A percentile compares a stretch with the other conserved stretches of the same genome.
These are phyloP conservation scores for Caenorhabditis becei DNA, from an alignment of 2,888 invertebrate species.

Conservation along the genomic window DNA sequence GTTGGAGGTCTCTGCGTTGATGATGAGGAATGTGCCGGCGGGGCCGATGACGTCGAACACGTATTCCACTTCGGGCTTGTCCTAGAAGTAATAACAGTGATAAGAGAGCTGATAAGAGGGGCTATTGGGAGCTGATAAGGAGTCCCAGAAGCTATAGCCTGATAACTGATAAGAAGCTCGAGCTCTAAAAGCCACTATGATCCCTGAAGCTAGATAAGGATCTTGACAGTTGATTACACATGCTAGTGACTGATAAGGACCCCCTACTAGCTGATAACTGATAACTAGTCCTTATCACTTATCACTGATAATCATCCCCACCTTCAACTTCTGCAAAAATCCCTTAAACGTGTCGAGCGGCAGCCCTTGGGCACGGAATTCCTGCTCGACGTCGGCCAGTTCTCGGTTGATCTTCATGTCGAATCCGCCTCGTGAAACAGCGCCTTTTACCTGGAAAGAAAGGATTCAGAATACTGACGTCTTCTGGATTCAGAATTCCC, in stretches of 20 bases:
- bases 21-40: slow-evolving; percentile 75
- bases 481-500: no score
- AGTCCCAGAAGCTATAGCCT: no score
- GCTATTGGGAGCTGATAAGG: background rate
- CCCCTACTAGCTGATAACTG: no score
- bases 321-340: slow-evolving; percentile 72
- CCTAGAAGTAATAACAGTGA: no score
- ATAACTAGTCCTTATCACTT: no score
- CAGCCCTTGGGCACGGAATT: slow-evolving; percentile 73
- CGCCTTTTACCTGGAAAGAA: slow-evolving; percentile 62
- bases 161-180: no score
- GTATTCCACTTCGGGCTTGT: slow-evolving; percentile 75
- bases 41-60: slow-evolving; percentile 78
- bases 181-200: no score
- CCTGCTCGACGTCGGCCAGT: slow-evolving; percentile 73
- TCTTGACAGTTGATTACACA: no score
- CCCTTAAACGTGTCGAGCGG: slow-evolving; percentile 78
- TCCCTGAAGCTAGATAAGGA: no score
- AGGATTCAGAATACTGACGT: no score
- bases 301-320: slow-evolving; percentile 3
- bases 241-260: no score
- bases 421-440: slow-evolving; percentile 72
- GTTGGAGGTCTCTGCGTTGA: slow-evolving; percentile 75
- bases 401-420: slow-evolving; percentile 77
- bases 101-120: no score